These are phyloP conservation scores for Chelonia mydas DNA, from an alignment of 2,797 vertebrate genomes.

Conservation along the genomic window DNA sequence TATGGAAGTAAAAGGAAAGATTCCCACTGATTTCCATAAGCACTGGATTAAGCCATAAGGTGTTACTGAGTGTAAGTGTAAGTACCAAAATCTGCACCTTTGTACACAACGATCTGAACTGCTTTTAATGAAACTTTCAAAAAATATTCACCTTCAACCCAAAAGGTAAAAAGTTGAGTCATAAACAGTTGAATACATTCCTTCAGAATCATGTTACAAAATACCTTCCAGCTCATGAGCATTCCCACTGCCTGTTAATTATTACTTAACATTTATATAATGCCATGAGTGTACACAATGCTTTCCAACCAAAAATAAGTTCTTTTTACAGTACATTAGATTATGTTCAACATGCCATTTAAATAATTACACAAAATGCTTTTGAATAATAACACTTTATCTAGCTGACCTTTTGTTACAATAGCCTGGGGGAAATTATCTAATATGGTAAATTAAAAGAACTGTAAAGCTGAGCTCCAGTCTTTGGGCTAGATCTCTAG, in stretches of 20 bases:
- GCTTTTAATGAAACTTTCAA: background rate
- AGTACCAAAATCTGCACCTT: background rate
- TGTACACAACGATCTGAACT: background rate
- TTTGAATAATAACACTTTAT: background rate
- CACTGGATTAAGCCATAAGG: background rate
- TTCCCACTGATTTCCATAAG: background rate
- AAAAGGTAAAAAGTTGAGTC: background rate
- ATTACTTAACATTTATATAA: background rate
- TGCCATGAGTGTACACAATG: background rate
- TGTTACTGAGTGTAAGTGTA: background rate
- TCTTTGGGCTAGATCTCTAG: background rate
- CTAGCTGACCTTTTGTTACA: background rate
- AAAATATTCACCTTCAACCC: background rate
- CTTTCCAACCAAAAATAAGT: background rate
- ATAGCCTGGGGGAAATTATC: background rate
- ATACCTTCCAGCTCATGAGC: fast-evolving
- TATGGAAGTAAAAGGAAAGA: background rate
- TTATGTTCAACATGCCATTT: background rate
- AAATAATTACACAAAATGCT: background rate
- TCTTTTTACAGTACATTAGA: background rate
- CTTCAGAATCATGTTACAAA: fast-evolving
- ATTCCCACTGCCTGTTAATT: background rate
- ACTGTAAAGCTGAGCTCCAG: fast-evolving
- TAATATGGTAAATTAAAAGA: fast-evolving
- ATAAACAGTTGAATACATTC: background rate